phyloP scores from a whole-genome alignment of 2,113 vertebrate species.

The Camelus dromedarius region DNA sequence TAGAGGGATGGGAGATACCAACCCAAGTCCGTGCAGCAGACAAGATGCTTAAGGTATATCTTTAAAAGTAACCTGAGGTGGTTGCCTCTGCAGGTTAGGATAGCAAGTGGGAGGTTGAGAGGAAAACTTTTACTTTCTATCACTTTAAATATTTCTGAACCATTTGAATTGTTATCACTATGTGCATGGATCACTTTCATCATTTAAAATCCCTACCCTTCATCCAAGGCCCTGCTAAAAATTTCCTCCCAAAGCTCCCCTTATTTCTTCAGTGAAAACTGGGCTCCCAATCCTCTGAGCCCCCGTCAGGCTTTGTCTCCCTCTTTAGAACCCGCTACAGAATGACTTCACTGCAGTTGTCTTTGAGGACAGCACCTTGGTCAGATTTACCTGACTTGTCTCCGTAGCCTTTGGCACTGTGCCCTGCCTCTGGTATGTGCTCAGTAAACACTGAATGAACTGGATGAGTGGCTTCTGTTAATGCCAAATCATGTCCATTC shows the following conservation, averaged over 20 bases:
- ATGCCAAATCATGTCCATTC: background rate
- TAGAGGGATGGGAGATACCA: background rate
- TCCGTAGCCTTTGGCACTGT: background rate
- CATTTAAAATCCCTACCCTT: background rate
- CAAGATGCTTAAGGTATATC: background rate
- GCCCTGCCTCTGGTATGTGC: background rate
- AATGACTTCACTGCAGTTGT: background rate
- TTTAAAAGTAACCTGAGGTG: background rate
- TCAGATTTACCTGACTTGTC: background rate
- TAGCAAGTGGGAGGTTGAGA: background rate
- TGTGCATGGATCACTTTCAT: background rate
- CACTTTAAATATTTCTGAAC: background rate
- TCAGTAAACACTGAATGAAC: background rate
- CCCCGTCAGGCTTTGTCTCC: background rate
- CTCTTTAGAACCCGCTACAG: background rate
- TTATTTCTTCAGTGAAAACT: background rate
- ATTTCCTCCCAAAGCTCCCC: background rate
- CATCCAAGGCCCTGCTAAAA: background rate
- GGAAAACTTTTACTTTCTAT: background rate
- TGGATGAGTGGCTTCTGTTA: background rate
- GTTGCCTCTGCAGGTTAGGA: background rate
- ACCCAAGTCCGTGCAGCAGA: background rate
- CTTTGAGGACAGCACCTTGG: background rate
- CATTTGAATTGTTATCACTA: background rate
- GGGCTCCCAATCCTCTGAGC: background rate